Conservation (phyloP, 2,113 vertebrate species). For the Burhinus bistriatus region DNA sequence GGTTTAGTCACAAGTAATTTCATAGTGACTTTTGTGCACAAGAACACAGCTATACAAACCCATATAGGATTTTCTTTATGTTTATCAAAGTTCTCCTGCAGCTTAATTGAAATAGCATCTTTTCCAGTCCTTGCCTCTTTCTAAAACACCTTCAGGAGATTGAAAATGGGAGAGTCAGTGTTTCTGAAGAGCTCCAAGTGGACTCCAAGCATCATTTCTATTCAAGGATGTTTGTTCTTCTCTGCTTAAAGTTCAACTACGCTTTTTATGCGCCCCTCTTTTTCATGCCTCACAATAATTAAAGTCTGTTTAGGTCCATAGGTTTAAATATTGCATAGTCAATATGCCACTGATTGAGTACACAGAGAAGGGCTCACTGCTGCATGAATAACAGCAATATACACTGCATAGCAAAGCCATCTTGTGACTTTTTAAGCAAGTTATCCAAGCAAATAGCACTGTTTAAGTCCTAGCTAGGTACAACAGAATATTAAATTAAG, state of each 20-base stretch:
- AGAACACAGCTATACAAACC: background rate
- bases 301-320: background rate
- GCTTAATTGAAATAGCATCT: background rate
- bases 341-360: background rate
- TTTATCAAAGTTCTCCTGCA: background rate
- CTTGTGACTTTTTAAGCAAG: background rate
- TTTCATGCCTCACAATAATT: background rate
- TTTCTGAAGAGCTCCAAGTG: background rate
- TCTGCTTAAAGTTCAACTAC: background rate
- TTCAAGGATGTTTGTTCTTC: background rate
- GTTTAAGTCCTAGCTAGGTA: background rate
- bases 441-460: background rate
- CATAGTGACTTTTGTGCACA: background rate
- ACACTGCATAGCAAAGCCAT: background rate
- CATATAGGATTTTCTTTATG: background rate
- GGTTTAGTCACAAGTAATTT: background rate
- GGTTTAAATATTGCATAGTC: background rate
- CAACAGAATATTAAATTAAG: conserved; percentile 32
- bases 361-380: background rate
- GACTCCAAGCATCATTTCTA: background rate
- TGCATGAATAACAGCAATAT: background rate
- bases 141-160: background rate
- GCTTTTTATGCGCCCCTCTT: background rate
- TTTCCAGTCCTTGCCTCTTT: background rate
- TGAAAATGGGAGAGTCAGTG: background rate